Evolutionary conservation across 1,140 invertebrate species (phyloP).

Genomic region (Phthorimaea operculella): DNA sequence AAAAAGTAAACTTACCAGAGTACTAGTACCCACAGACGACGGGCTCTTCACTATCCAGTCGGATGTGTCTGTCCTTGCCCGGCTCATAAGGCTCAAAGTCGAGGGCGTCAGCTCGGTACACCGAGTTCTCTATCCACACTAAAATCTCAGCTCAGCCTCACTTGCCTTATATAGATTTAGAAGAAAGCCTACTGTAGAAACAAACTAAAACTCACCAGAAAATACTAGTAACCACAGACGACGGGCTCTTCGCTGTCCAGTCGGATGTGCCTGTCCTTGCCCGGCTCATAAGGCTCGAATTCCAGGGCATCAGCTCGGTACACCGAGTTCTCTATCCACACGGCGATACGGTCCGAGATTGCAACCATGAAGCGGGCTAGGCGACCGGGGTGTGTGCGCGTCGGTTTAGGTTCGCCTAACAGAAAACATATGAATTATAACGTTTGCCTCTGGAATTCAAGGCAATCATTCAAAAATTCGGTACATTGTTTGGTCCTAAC

Average conservation of each 20-base stretch:
- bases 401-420: constrained; percentile 55
- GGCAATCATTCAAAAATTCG: no score
- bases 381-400: constrained; percentile 47
- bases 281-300: constrained; percentile 27
- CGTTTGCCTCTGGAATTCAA: no score
- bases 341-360: constrained; percentile 59
- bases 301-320: constrained; percentile 47
- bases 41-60: constrained; percentile 44
- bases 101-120: constrained; percentile 49
- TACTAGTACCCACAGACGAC: constrained; percentile 24
- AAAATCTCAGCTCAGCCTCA: no score
- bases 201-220: neutral
- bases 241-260: constrained; percentile 45
- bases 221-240: constrained; percentile 19
- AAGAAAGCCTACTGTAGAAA: no score
- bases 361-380: constrained; percentile 62
- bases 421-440: no score
- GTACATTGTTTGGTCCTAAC: no score
- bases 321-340: constrained; percentile 60
- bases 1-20: neutral
- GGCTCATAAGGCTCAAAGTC: constrained; percentile 26
- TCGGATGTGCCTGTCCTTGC: constrained; percentile 42
- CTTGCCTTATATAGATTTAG: no score
- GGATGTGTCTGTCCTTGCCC: constrained; percentile 40
- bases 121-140: constrained; percentile 59